Percentiles rank a stretch among this genome's conserved stretches.
phyloP scores from a whole-genome alignment of 2,888 invertebrate species.

The Philonicus albiceps region DNA sequence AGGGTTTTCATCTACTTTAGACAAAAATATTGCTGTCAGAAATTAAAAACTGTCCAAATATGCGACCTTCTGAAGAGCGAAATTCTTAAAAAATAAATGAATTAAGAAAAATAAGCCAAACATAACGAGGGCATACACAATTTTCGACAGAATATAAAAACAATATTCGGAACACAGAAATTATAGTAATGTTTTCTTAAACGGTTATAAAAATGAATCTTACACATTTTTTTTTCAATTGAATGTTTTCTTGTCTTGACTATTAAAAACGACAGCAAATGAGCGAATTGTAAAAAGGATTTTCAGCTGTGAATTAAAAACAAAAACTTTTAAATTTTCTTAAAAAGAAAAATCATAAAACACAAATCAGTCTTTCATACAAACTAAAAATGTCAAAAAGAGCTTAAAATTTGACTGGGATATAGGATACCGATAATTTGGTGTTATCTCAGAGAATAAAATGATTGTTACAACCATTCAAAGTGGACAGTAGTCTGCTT shows the following conservation, averaged over 20 bases:
- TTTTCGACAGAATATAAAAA: neutral
- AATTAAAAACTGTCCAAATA: neutral
- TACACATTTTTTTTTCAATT: neutral
- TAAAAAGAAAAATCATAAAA: neutral
- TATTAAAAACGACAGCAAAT: neutral
- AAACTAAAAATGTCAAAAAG: neutral
- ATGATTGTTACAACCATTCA: neutral
- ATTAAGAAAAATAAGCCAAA: neutral
- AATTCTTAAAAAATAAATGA: neutral
- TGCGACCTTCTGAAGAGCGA: neutral
- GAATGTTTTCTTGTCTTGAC: neutral
- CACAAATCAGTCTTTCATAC: constrained; percentile 34
- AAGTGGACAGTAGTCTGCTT: neutral
- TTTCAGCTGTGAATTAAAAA: neutral
- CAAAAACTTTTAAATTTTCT: neutral
- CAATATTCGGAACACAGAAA: neutral
- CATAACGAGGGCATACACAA: neutral
- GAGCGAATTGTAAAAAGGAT: neutral
- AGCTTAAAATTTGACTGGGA: neutral
- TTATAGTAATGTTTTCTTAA: neutral
- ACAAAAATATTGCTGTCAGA: neutral
- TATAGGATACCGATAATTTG: neutral
- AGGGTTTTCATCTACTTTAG: neutral
- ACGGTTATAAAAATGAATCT: neutral
- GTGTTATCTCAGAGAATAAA: neutral